Percentiles rank a stretch among this genome's conserved stretches.
Evolutionary conservation across 2,888 invertebrate species (phyloP).

Genomic region (Aphidoletes aphidimyza): DNA sequence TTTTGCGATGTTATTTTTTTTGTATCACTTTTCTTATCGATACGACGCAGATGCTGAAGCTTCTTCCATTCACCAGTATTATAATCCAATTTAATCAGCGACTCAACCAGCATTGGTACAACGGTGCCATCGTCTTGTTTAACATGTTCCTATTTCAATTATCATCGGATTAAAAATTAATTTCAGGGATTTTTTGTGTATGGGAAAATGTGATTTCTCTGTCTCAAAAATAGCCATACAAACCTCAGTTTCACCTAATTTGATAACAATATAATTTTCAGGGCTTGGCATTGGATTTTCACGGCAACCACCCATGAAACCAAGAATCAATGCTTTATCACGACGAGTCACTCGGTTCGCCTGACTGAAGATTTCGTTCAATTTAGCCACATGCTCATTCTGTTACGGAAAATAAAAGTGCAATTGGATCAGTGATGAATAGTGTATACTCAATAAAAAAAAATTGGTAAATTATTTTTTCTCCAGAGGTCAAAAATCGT

Average conservation of each 20-base stretch:
- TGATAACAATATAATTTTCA: slow-evolving; percentile 95
- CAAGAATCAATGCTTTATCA: slow-evolving; percentile 96
- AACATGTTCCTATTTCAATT: slow-evolving; percentile 80
- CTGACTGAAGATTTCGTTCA: slow-evolving; percentile 96
- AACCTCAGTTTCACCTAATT: slow-evolving; percentile 86
- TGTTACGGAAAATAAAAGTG: slow-evolving; percentile 64
- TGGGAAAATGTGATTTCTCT: neutral
- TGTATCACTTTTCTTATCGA: slow-evolving; percentile 68
- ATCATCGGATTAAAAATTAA: too few relatives aligned
- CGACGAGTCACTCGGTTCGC: slow-evolving; percentile 96
- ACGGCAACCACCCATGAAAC: slow-evolving; percentile 98
- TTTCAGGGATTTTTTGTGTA: neutral
- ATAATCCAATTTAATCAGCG: slow-evolving; percentile 98
- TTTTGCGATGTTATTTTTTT: slow-evolving; percentile 45
- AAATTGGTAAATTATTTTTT: too few relatives aligned
- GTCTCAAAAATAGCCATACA: slow-evolving; percentile 57
- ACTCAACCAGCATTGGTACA: slow-evolving; percentile 73
- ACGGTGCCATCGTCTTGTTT: slow-evolving; percentile 86
- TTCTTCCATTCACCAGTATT: slow-evolving; percentile 97
- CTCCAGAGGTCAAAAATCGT: too few relatives aligned
- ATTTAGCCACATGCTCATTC: slow-evolving; percentile 96
- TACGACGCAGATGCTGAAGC: slow-evolving; percentile 87
- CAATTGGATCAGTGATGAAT: neutral
- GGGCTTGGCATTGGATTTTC: slow-evolving; percentile 98
- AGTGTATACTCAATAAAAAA: neutral